Base-by-base conservation (phyloP, 2,888 invertebrate genomes). In the Diadegma fenestrale region DNA sequence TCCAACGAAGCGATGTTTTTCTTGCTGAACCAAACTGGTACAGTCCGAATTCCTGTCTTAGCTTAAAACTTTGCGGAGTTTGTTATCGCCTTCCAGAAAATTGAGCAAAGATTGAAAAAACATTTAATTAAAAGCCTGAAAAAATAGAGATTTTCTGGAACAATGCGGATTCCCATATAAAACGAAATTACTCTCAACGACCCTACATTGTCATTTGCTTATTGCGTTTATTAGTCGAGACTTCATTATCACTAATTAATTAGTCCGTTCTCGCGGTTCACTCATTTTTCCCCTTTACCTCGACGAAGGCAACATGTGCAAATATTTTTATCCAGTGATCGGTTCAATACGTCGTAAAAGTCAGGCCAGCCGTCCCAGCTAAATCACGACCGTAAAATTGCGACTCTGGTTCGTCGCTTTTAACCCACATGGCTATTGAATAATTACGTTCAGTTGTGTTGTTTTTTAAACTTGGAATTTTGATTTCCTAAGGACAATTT, bases 191-290 rank as follows among this genome's bases (percentile, higher is more conserved):
- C 14, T 26, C 1, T n/a, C n/a, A 77, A 58, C 14, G 54, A 43
- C n/a, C 72, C 22, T 41, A 41, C 37, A 30, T 61, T 12, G 22
- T 63, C 37, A n/a, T 41, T 79, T 58, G 48, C 48, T 63, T n/a
- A n/a, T n/a, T 63, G 63, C 63, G 63, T 17, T 80, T 54, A 71
- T 71, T 64, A 69, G 45, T 64, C 43, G 30, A 26, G 10, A 71
- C 64, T 37, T 64, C 30, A 37, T 66, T 73, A 72, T 68, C 72
- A 72, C 69, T 76, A 80, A 76, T 84, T 76, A 75, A 76, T 84
- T 64, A 84, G 75, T 19, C 22, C 61, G 69, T 76, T 80, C 66
- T 76, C 64, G 37, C 71, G 37, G 51, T 69, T 63, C 69, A 66
- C 43, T 37, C 43, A 51, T 41, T 51, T 51, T 68, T 10, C 17